Evolutionary conservation across 2,888 invertebrate genomes (phyloP).

Genomic region (Netelia virgata): DNA sequence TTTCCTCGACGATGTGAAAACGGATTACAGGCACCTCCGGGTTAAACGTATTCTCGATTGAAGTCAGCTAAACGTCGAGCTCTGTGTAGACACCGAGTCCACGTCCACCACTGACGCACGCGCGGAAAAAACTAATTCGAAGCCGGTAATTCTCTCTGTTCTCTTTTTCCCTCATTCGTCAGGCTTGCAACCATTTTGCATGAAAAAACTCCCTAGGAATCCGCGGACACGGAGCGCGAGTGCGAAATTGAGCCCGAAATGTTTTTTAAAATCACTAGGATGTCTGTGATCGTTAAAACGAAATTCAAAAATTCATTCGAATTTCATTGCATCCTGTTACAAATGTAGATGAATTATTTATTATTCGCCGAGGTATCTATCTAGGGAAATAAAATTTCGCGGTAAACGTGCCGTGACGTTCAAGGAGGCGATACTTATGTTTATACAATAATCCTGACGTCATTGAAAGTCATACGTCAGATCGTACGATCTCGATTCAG

Average conservation of each 20-base stretch:
- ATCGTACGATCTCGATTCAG: constrained; percentile 66
- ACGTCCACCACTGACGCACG: constrained; percentile 67
- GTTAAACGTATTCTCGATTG: constrained; percentile 57
- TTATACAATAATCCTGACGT: constrained; percentile 19
- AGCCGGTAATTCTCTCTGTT: constrained; percentile 43
- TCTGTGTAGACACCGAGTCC: constrained; percentile 33
- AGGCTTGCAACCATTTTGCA: neutral
- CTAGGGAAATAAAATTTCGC: constrained; percentile 19
- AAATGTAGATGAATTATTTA: too few relatives aligned
- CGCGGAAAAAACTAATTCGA: constrained; percentile 71
- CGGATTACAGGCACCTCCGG: constrained; percentile 55
- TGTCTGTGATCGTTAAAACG: too few relatives aligned
- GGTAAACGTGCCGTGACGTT: neutral
- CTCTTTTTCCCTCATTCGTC: constrained; percentile 36
- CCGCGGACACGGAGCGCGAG: neutral
- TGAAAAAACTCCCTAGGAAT: constrained; percentile 21
- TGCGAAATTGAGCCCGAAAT: too few relatives aligned
- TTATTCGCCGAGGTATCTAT: neutral
- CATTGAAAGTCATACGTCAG: constrained; percentile 55
- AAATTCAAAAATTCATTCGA: too few relatives aligned
- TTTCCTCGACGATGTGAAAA: constrained; percentile 26
- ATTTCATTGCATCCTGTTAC: too few relatives aligned
- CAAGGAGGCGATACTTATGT: neutral
- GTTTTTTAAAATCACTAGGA: too few relatives aligned
- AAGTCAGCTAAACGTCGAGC: constrained; percentile 36